A percentile compares a stretch with the other conserved stretches of the same genome.
Conservation (phyloP, 2,113 vertebrate genomes). For the Malurus elegans region DNA sequence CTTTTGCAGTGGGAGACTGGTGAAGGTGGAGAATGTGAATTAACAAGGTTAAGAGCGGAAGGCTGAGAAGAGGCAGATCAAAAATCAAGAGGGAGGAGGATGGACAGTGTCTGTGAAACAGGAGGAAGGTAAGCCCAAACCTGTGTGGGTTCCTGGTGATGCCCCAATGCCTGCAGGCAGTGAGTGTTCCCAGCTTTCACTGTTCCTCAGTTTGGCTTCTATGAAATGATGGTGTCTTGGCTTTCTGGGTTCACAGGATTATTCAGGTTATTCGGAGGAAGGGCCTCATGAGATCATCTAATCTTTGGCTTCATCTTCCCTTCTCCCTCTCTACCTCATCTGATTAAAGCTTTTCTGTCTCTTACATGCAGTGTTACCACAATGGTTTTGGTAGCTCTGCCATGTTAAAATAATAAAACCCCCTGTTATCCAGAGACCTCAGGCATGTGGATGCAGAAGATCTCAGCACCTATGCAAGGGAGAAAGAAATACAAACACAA, state of each 20-base stretch:
- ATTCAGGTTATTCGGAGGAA: not conserved
- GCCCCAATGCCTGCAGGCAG: not conserved
- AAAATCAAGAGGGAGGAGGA: not conserved
- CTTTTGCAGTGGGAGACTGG: not conserved
- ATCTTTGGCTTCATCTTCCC: not conserved
- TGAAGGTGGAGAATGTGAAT: not conserved
- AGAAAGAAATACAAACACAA: not conserved
- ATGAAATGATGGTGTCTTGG: not conserved
- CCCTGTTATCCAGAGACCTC: not conserved
- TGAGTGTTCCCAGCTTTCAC: rapidly evolving
- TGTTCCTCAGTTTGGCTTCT: not conserved
- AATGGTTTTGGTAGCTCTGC: not conserved
- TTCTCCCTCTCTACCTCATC: not conserved
- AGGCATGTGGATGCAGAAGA: not conserved
- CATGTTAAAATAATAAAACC: not conserved
- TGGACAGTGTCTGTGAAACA: not conserved
- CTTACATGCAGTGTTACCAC: not conserved
- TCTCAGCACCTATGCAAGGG: not conserved
- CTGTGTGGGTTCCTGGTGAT: not conserved
- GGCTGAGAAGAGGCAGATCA: not conserved
- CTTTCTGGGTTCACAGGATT: not conserved
- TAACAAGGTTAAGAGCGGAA: not conserved
- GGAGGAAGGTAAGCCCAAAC: not conserved
- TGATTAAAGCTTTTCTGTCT: not conserved
- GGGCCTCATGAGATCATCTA: not conserved